Base-by-base conservation (phyloP, 2,888 invertebrate genomes). In the Clitarchus hookeri region DNA sequence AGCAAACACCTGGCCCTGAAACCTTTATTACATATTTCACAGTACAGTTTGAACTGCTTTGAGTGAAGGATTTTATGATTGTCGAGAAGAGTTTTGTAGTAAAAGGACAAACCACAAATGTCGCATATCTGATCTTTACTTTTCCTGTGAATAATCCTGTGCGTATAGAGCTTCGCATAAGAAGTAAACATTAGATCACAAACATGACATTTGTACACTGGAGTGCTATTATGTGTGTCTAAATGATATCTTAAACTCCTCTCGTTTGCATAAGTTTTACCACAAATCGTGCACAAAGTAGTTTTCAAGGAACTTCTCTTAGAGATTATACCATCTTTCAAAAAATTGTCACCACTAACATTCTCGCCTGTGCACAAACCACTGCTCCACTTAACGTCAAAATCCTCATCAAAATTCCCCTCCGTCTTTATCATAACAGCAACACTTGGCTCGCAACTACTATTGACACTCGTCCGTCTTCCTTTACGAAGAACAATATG, bases 1-100 rank as follows among this genome's bases (percentile, higher is more conserved):
- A 93, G 92, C 86, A 90, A 92, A 65, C 92, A 92, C 85, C 92
- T 91, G 88, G 93, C 92, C 90, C 92, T 92, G 88, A 94, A 94
- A 26, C 93, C 93, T 89, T 93, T 93, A 88, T 92, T 92, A 89
- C 94, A 94, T 11, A 92, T 91, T 86, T 92, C 92, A 89, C 94
- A 94, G 27, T 82, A 82, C 6, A 82, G 19, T 82, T 27, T 82
- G 8, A 82, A 82, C 82, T 82, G 27, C 36, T 82, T 27, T 27
- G 82, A 82, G 26, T 82, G 82, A 9, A 82, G 82, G 11, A 82
- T 27, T 44, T 82, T 82, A 82, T 82, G 82, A 12, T 36, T 82
- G 44, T 82, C 82, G 13, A 82, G 27, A 82, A 44, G 36, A 2
- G 82, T 44, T 44, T 82, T 82, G 23, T 82, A 82, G 44, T 82